Evolutionary conservation across 2,113 vertebrate species (phyloP).

Genomic region (Oreotrochilus melanogaster): DNA sequence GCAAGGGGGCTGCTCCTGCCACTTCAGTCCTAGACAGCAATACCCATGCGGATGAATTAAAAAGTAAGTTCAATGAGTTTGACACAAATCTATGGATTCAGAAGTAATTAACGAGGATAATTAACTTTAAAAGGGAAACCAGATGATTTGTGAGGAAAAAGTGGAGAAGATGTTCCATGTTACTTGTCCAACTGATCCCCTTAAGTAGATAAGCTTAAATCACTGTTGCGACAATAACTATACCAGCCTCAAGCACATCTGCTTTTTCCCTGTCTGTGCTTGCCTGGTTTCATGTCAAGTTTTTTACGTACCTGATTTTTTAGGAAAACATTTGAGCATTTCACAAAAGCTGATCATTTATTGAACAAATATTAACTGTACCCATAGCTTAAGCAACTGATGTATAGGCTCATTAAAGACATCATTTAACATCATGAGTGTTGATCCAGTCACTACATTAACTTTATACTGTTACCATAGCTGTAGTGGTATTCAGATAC

Average conservation of each 20-base stretch:
- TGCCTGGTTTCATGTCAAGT: background rate
- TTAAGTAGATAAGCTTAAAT: background rate
- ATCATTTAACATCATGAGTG: background rate
- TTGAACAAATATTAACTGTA: background rate
- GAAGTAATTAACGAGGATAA: slow-evolving; percentile 37
- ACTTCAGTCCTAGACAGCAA: background rate
- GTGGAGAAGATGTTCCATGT: background rate
- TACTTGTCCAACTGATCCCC: background rate
- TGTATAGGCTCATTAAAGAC: background rate
- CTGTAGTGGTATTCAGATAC: background rate
- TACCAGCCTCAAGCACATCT: background rate
- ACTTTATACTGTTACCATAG: background rate
- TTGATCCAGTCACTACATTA: background rate
- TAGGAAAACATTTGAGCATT: background rate
- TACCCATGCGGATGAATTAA: background rate
- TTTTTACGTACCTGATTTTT: background rate
- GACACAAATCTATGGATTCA: slow-evolving; percentile 19
- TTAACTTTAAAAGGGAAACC: slow-evolving; percentile 26
- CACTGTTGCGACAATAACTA: background rate
- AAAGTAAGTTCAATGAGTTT: slow-evolving; percentile 17
- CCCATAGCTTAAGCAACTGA: background rate
- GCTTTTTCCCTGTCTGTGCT: background rate
- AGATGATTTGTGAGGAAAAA: background rate
- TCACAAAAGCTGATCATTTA: background rate
- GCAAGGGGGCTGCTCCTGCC: background rate